Base-by-base conservation (phyloP, 2,113 vertebrate genomes). In the Poecilia latipinna region DNA sequence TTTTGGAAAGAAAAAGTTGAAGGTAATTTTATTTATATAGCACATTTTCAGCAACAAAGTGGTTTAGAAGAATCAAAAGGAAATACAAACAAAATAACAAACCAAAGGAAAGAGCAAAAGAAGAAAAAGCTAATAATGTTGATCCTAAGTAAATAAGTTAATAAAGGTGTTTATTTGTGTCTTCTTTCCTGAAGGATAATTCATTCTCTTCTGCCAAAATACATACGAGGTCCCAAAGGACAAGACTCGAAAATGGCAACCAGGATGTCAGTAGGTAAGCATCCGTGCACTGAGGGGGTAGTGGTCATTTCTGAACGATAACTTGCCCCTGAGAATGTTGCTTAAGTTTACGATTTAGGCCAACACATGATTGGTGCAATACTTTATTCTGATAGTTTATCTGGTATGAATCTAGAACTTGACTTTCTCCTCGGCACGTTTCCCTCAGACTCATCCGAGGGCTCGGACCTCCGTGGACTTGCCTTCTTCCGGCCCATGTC, bases 401-500 rank as follows among this genome's bases (percentile, higher is more conserved):
- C 33, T 35, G 33, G 51, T 54, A 1, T 54, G 51, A 24, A 22
- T 54, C 17, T 44, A 44, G 42, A 44, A 44, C 4, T 24, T 51
- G 7, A 51, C 13, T 54, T 54, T 54, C 51, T 54, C 51, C 2
- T 35, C 22, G 35, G 19, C 19, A 12, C 28, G 28, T 84, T 24
- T 64, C 24, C 63, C 64, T 37, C 74, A 95, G 92, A 85, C 6
- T 72, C 77, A 66, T 85, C 89, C 0, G 86, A 89, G 12, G 82
- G 86, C 15, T 72, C 77, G 2, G 88, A 93, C 1, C 3, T 85
- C 1, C 81, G 86, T 68, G 64, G 65, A 0, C 92, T 94, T 61
- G 83, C 91, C n/a, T 95, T 95, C 90, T 96, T 95, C 90, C 79
- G 88, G 48, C 95, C 94, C 1, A 78, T 95, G 83, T 94, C 93